Evolutionary conservation across 2,797 vertebrate species (phyloP), one percentile per base, ranked within the genome.

Genomic region (Salarias fasciatus): DNA sequence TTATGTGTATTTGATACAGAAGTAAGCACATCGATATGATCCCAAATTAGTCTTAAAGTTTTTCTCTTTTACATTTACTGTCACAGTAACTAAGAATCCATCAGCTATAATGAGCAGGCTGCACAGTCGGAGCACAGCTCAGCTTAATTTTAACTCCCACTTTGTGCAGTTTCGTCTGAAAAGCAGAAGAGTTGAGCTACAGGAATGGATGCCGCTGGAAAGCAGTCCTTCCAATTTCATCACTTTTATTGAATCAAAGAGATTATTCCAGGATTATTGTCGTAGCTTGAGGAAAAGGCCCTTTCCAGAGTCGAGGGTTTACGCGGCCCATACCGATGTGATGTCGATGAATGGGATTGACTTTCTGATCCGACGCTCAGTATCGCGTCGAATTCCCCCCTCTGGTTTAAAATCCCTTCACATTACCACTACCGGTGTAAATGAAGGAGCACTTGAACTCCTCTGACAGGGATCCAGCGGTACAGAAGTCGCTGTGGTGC

Each of bases 401-500:
- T 10, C 30, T 3, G 6, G 1, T 50, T 50, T 45, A 36, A 41
- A 33, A 54, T 42, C 35, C 15, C 14, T 7, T 45, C 1, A 49
- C 53, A 62, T 14, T 0, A 40, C 40, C 8, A 31, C 24, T 3
- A 10, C 47, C 35, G 18, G 18, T 24, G 18, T 24, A 24, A 6
- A 28, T 53, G 6, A 50, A 46, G 2, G 10, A 29, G 10, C 12
- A 24, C 11, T 42, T 30, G 2, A 24, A 11, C 12, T 31, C 14
- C 53, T n/a, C 47, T 48, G 10, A 53, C 24, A 53, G 18, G 35
- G 10, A 18, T 44, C 7, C 36, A n/a, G 31, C 11, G 36, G 14
- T 9, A 33, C 4, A 46, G 40, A 47, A 40, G 44, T 28, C 28
- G 42, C n/a, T 62, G 11, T 54, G 51, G 29, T 28, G 29, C 42